A percentile compares a stretch with the other conserved stretches of the same genome.
Conservation (phyloP, 2,888 invertebrate species). For the Boloria euphrosyne region DNA sequence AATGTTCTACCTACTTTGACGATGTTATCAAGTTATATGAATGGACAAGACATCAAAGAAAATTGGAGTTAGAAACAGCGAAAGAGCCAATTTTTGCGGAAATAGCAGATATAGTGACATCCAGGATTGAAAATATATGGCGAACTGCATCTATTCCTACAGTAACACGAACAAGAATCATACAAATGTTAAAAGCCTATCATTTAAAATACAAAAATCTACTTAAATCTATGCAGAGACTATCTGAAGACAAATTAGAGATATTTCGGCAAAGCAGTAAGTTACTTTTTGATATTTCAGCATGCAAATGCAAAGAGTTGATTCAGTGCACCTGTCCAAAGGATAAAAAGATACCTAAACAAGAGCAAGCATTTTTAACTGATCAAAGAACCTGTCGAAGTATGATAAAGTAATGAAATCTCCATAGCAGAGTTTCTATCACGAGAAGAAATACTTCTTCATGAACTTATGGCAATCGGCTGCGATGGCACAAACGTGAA, state of each 20-base stretch:
- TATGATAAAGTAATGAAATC: too few relatives aligned
- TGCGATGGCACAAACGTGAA: too few relatives aligned
- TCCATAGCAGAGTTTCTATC: too few relatives aligned
- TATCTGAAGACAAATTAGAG: not conserved
- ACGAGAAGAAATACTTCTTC: too few relatives aligned
- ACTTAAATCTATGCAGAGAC: not conserved
- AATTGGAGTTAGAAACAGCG: constrained; percentile 11
- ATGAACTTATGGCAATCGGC: too few relatives aligned
- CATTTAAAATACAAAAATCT: not conserved
- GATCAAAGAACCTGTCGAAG: not conserved
- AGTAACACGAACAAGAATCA: not conserved
- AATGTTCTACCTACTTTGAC: constrained; percentile 34
- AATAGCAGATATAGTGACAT: constrained; percentile 5
- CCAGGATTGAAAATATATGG: not conserved
- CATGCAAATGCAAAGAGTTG: not conserved
- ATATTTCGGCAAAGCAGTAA: not conserved
- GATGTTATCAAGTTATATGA: constrained; percentile 32
- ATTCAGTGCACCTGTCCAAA: not conserved
- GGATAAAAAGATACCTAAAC: not conserved
- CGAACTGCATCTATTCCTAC: not conserved
- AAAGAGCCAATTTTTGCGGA: constrained; percentile 27
- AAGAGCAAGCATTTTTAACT: not conserved
- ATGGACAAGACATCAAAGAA: constrained; percentile 23
- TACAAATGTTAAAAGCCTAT: not conserved
- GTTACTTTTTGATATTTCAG: not conserved